A percentile compares a stretch with the other conserved stretches of the same genome.
Evolutionary conservation across 2,888 invertebrate genomes (phyloP).

Genomic region (Ashinkailepas kermadecensis): DNA sequence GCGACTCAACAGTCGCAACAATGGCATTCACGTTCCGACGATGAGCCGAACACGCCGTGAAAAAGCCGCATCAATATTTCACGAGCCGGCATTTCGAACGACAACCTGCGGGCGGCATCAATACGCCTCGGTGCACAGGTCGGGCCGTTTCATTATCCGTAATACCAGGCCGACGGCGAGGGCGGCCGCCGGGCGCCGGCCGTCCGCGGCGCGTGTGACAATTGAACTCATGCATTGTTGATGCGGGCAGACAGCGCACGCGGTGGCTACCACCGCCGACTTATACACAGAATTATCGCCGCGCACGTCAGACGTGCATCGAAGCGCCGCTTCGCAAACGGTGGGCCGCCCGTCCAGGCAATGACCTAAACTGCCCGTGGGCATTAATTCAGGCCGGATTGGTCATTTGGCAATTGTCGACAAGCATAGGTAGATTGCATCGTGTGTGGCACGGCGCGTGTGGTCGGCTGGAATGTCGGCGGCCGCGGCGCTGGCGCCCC

Average conservation of each 20-base stretch:
- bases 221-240: conserved; percentile 12
- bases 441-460: background rate
- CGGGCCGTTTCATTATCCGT: conserved; percentile 12
- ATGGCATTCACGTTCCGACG: conserved; percentile 12
- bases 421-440: background rate
- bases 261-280: background rate
- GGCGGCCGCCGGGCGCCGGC: background rate
- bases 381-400: background rate
- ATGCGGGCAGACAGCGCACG: conserved; percentile 1
- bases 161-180: background rate
- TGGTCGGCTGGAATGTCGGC: background rate
- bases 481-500: background rate
- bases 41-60: background rate
- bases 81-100: background rate
- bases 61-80: conserved; percentile 4
- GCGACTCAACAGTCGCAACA: background rate
- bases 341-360: background rate
- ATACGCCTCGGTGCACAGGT: background rate
- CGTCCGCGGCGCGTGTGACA: background rate
- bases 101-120: background rate
- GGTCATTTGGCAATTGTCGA: background rate
- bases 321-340: background rate
- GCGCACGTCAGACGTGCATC: background rate
- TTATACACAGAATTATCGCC: background rate
- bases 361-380: background rate